Evolutionary conservation across 1,140 invertebrate species (phyloP).

Genomic region (Eumaeus atala): DNA sequence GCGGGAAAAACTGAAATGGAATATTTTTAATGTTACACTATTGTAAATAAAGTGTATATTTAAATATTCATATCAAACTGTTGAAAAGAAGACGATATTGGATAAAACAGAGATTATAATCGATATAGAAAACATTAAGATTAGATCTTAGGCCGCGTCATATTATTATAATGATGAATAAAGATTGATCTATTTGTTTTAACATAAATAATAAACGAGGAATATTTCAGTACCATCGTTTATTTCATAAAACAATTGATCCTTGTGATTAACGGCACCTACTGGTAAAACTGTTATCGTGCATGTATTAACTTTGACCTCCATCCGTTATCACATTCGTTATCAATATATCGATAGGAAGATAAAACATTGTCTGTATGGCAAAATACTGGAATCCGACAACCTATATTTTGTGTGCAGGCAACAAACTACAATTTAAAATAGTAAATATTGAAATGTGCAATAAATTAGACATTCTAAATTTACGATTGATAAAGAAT

Average conservation of each 20-base stretch:
- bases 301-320: not conserved
- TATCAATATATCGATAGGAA: constrained; percentile 4
- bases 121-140: not conserved
- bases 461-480: no score
- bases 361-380: not conserved
- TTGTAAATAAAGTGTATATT: not conserved
- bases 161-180: not conserved
- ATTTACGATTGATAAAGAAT: no score
- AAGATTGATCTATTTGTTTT: not conserved
- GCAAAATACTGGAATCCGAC: no score
- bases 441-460: no score
- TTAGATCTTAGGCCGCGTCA: not conserved
- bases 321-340: constrained; percentile 1
- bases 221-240: no score
- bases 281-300: not conserved
- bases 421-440: no score
- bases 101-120: no score
- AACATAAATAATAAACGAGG: not conserved
- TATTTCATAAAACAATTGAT: no score
- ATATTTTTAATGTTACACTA: no score
- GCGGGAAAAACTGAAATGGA: no score
- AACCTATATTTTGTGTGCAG: no score
- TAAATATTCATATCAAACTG: not conserved
- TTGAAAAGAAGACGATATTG: no score
- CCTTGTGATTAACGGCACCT: constrained; percentile 3